These are phyloP conservation scores for Apotomis capreana DNA, from an alignment of 2,888 invertebrate species.

Conservation along the genomic window DNA sequence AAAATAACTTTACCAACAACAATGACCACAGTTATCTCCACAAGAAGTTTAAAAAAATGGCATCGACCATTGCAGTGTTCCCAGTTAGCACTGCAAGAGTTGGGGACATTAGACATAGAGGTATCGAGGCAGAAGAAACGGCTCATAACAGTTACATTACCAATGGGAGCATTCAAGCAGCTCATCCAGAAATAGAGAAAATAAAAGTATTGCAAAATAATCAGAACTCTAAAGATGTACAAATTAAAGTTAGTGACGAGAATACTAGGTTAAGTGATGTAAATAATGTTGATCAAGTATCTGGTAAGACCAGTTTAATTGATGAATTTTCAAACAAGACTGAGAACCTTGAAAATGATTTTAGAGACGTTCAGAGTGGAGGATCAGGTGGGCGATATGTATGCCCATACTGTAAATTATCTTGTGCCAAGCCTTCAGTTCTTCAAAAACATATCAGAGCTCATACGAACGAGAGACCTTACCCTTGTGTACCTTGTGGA, in stretches of 20 bases:
- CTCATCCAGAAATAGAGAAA: conserved; percentile 78
- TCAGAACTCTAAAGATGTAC: conserved; percentile 75
- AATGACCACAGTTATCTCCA: conserved; percentile 92
- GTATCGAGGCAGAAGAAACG: conserved; percentile 63
- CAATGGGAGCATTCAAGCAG: conserved; percentile 77
- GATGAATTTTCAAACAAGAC: conserved; percentile 82
- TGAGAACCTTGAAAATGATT: conserved; percentile 81
- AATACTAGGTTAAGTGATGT: conserved; percentile 77
- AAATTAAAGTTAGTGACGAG: conserved; percentile 80
- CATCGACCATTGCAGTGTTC: conserved; percentile 81
- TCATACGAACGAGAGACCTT: conserved; percentile 96
- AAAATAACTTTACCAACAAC: conserved; percentile 78
- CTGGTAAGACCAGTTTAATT: conserved; percentile 82
- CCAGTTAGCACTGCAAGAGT: conserved; percentile 64
- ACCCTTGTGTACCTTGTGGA: conserved; percentile 94
- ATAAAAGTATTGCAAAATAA: conserved; percentile 66
- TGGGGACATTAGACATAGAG: conserved; percentile 67
- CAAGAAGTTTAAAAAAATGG: conserved; percentile 96
- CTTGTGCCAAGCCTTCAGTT: conserved; percentile 96
- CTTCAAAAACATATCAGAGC: conserved; percentile 96
- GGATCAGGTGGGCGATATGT: conserved; percentile 87
- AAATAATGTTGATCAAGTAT: conserved; percentile 77
- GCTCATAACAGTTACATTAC: conserved; percentile 68
- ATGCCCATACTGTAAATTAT: conserved; percentile 94
- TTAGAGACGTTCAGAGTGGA: conserved; percentile 76